A percentile compares a stretch with the other conserved stretches of the same genome.
These are phyloP conservation scores for Itoplectis maculator DNA, from an alignment of 2,888 invertebrate genomes.

Conservation along the genomic window DNA sequence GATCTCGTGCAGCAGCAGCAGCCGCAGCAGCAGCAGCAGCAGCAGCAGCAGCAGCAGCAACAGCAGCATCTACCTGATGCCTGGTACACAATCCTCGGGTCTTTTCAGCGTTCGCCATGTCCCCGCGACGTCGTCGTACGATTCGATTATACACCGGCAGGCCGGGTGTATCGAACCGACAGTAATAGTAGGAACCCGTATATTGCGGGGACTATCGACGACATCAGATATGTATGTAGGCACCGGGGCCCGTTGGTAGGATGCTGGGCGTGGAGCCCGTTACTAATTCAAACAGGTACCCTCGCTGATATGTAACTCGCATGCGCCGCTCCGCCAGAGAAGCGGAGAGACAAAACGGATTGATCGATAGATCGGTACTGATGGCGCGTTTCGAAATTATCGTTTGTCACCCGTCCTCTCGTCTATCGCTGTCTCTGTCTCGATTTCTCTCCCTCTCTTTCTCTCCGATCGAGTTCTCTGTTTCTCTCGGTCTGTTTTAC, in stretches of 20 bases:
- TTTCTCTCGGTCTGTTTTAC: constrained; percentile 6
- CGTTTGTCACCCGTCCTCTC: constrained; percentile 68
- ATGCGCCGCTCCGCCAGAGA: background rate
- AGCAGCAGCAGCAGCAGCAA: too few species aligned
- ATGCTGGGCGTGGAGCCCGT: constrained; percentile 77
- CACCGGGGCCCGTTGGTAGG: constrained; percentile 43
- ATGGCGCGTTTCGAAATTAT: constrained; percentile 68
- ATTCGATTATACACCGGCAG: constrained; percentile 44
- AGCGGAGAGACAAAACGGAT: constrained; percentile 65
- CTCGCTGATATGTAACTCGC: constrained; percentile 10
- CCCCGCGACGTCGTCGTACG: constrained; percentile 8
- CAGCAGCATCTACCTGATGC: constrained; percentile 23
- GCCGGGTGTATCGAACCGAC: constrained; percentile 42
- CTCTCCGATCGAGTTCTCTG: constrained; percentile 16
- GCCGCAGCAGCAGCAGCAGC: too few species aligned
- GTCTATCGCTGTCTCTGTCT: constrained; percentile 47
- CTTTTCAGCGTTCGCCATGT: constrained; percentile 41
- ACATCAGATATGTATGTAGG: constrained; percentile 49
- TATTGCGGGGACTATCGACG: constrained; percentile 46
- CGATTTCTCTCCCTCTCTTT: constrained; percentile 31
- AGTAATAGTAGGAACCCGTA: constrained; percentile 54
- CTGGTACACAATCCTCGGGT: constrained; percentile 27
- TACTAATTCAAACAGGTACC: constrained; percentile 75
- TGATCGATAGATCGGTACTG: constrained; percentile 69
- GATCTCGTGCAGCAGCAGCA: constrained; percentile 8